Evolutionary conservation across 2,113 vertebrate genomes (phyloP), one percentile per base, ranked within the genome.

Genomic region (Tor tambroides): DNA sequence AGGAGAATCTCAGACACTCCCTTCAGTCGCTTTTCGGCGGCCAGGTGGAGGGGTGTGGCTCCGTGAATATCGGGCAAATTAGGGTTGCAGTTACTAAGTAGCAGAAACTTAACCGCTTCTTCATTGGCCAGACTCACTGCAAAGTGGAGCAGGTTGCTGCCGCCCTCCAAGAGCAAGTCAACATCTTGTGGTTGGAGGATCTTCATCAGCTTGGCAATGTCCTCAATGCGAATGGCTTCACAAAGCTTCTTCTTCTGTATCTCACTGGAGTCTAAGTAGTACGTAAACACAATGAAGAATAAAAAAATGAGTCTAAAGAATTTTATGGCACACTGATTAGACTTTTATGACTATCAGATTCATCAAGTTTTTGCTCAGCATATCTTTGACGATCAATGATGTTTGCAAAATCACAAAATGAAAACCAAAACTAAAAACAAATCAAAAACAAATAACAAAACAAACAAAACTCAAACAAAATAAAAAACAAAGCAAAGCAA

Each of bases 151-250:
- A 99, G 96, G 80, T 96, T 96, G 76, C 92, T 95, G 1, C 96
- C 95, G 6, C 96, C 95, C 0, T 99, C 98, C 10, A 99, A 93
- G 7, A 95, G 93, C 87, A 99, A 94, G 87, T 98, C 97, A 4
- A 98, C 98, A 32, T 99, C 98, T 93, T 99, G 98, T n/a, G 98
- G 98, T 93, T 99, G 98, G 43, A 99, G 96, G 90, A 99, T 97
- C 96, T 99, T 99, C 97, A 99, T 98, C 85, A 99, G 92, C 92
- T 97, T 97, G 88, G 95, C 94, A 0, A 95, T 98, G 89, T 99
- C 98, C 90, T 97, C 97, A 0, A 90, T 96, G 67, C 95, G 81
- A 81, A 99, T 96, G 63, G 98, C 98, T 0, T 99, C 98, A 0
- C 95, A 96, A 10, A 99, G 93, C 91, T 99, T 99, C 86, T 95